Conservation (phyloP, 2,113 vertebrate genomes). For the Forbesichthys agassizii region DNA sequence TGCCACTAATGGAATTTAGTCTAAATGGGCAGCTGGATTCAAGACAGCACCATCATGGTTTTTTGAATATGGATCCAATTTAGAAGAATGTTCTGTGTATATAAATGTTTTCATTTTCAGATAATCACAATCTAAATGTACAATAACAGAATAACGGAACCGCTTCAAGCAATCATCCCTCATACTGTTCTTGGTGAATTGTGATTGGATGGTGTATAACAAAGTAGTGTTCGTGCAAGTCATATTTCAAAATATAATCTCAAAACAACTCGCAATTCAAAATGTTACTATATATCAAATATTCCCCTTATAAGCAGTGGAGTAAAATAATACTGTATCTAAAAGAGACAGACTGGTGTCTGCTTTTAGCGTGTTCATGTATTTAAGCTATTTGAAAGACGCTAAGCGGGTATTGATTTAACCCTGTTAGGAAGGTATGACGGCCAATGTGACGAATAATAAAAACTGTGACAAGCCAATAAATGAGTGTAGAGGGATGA, state of each 20-base stretch:
- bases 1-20: conserved; percentile 74
- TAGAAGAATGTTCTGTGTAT: conserved; percentile 22
- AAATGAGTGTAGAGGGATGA: conserved; percentile 23
- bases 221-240: too few species aligned
- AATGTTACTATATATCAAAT: too few species aligned
- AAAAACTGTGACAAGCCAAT: conserved; percentile 37
- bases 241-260: too few species aligned
- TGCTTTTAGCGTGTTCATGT: too few species aligned
- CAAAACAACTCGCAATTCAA: too few species aligned
- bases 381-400: neutral
- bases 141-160: neutral
- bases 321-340: too few species aligned
- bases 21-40: conserved; percentile 57
- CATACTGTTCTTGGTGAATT: neutral
- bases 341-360: too few species aligned
- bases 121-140: neutral
- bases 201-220: neutral
- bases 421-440: conserved; percentile 26
- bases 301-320: too few species aligned
- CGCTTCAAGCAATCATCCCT: neutral
- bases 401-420: too few species aligned
- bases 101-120: neutral
- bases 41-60: conserved; percentile 49
- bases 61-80: conserved; percentile 41
- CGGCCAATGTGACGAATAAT: conserved; percentile 31